phyloP scores from a whole-genome alignment of 2,797 vertebrate species.

The Mus spretus region DNA sequence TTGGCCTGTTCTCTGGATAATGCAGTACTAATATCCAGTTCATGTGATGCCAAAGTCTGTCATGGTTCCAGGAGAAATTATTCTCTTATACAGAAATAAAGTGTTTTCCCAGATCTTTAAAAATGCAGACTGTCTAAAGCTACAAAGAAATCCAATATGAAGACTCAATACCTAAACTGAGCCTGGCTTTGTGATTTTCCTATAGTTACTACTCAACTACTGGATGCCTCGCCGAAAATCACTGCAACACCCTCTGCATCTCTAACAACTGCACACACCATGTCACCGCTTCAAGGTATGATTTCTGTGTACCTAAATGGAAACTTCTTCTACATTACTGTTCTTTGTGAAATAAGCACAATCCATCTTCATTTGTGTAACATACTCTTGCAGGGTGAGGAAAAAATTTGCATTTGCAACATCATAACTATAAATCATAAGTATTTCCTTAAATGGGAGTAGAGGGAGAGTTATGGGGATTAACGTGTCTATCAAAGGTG shows the following conservation, averaged over 20 bases:
- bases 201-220: conserved; percentile 42
- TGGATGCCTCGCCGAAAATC: not conserved
- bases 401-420: not conserved
- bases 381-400: not conserved
- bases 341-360: not conserved
- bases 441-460: not conserved
- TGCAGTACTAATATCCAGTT: not conserved
- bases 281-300: conserved; percentile 58
- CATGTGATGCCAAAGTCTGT: not conserved
- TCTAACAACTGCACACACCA: not conserved
- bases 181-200: conserved; percentile 52
- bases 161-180: conserved; percentile 31
- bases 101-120: not conserved
- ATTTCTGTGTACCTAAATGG: not conserved
- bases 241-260: not conserved
- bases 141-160: conserved; percentile 24
- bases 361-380: not conserved
- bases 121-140: conserved; percentile 35
- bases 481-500: conserved; percentile 67
- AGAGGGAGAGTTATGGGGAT: not conserved
- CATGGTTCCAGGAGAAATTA: not conserved
- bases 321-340: not conserved
- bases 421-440: not conserved
- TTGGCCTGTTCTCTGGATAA: not conserved
- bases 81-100: not conserved